Evolutionary conservation across 2,113 vertebrate species (phyloP), one percentile per base, ranked within the genome.

Genomic region (Rhineura floridana): DNA sequence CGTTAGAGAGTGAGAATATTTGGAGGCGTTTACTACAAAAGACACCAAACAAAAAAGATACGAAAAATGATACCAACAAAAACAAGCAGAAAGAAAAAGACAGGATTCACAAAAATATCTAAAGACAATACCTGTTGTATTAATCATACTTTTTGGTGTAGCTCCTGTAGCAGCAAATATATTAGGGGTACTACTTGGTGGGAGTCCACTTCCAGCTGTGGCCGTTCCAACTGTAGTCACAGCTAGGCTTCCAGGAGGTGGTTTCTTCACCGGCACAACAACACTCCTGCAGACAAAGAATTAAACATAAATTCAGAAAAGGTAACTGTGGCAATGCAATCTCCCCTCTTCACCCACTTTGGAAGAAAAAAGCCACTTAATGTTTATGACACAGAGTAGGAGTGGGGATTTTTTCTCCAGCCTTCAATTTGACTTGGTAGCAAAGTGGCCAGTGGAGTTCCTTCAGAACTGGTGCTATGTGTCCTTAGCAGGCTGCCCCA

Each of bases 131-230:
- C 97, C 97, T 98, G 97, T 98, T 96, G 99, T 99, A 97, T 99
- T 99, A 97, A 99, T 99, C 98, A 98, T 99, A 98, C 98, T 99
- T 97, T 99, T 99, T 94, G 98, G 98, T 91, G 98, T 98, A 91
- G 97, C 96, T 93, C 98, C 97, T 89, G 98, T 94, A 55, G 98
- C 97, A 95, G 98, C 97, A 95, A 98, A 98, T 96, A 98, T 98
- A 96, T 98, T 98, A 88, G 98, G 97, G 55, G 98, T 97, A 94
- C 97, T 98, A 95, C 98, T 97, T 75, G 97, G 95, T 50, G 97
- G 96, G 92, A 97, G 93, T 21, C 97, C 97, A 5, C 97, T 93
- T 81, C 97, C 96, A 65, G 97, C 94, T 76, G 98, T 96, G 52
- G 97, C 90, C 88, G 96, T 97, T 91, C 98, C 98, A 81, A 98